These are phyloP conservation scores for Adoxophyes honmai DNA, from an alignment of 1,140 invertebrate genomes.

Conservation along the genomic window DNA sequence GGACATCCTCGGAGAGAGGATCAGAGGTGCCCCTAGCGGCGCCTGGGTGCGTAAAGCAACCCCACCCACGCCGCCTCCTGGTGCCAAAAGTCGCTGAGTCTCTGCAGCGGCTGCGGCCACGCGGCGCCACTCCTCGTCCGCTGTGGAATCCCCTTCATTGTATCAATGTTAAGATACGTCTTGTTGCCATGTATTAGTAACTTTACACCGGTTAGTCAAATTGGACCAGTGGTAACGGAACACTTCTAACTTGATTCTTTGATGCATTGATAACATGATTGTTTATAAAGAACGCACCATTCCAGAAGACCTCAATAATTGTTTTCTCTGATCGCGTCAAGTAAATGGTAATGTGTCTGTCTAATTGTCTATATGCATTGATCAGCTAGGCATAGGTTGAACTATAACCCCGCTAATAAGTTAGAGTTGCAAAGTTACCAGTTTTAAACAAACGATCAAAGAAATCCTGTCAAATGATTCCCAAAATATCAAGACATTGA, in stretches of 20 bases:
- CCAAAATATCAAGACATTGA: neutral
- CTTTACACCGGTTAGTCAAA: constrained; percentile 12
- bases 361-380: too few relatives aligned
- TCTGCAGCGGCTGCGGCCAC: constrained; percentile 84
- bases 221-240: neutral
- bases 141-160: constrained; percentile 73
- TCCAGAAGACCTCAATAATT: too few relatives aligned
- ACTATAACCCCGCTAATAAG: too few relatives aligned
- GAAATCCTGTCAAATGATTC: neutral
- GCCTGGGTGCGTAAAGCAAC: constrained; percentile 83
- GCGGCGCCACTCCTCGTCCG: constrained; percentile 87
- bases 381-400: too few relatives aligned
- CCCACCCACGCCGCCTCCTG: constrained; percentile 75
- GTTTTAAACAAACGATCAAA: neutral
- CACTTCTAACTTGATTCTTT: neutral
- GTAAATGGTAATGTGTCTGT: too few relatives aligned
- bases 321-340: too few relatives aligned
- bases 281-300: neutral
- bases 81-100: constrained; percentile 85
- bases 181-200: neutral
- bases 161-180: constrained; percentile 27
- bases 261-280: neutral
- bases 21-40: constrained; percentile 89
- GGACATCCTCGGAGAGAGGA: constrained; percentile 89
- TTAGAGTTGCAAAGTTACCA: neutral